phyloP scores from a whole-genome alignment of 2,113 vertebrate genomes.

The Crypturellus undulatus region DNA sequence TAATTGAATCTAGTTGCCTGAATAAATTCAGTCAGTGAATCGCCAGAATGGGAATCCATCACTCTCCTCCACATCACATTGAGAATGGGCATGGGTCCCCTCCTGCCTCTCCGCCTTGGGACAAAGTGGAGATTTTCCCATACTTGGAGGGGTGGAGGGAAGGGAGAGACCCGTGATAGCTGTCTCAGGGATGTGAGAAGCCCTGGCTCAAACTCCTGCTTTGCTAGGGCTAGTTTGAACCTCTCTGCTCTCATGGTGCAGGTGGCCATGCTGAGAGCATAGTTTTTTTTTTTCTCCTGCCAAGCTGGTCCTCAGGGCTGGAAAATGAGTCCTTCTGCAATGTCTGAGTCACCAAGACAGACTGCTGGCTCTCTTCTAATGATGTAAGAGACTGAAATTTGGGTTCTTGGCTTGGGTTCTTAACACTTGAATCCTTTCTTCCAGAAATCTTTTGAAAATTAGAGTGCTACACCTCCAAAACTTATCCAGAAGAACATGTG shows the following conservation, averaged over 20 bases:
- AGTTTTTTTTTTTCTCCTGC: not conserved
- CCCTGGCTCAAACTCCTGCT: not conserved
- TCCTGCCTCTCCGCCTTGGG: not conserved
- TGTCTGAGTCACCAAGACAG: not conserved
- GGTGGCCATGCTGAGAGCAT: not conserved
- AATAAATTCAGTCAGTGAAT: not conserved
- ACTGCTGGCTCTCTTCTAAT: not conserved
- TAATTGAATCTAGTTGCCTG: not conserved
- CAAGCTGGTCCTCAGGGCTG: not conserved
- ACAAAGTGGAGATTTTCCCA: not conserved
- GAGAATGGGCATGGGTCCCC: not conserved
- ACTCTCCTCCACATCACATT: not conserved
- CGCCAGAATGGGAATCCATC: not conserved
- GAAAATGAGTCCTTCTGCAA: not conserved
- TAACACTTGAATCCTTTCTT: not conserved
- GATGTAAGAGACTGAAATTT: not conserved
- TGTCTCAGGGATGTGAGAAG: not conserved
- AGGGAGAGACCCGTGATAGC: not conserved
- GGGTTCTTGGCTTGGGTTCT: not conserved
- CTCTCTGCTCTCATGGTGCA: not conserved
- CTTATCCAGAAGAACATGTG: not conserved
- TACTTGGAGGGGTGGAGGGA: accelerated
- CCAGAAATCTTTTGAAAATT: not conserved
- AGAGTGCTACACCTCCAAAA: not conserved
- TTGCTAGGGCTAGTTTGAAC: not conserved